Conservation (phyloP, 1,140 invertebrate genomes). For the Caenorhabditis remanei region DNA sequence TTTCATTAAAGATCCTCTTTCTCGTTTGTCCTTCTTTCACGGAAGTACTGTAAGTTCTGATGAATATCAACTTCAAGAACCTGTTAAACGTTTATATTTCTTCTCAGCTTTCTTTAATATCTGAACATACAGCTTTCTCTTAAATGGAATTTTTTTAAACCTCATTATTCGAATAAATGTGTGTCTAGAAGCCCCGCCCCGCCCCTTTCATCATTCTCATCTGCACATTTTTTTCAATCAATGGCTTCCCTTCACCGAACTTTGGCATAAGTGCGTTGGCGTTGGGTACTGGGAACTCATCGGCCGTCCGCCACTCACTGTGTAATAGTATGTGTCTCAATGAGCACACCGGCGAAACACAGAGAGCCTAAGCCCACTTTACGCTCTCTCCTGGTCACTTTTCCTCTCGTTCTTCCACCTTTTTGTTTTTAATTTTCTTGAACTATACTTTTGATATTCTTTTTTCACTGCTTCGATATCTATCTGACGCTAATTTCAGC, state of each 20-base stretch:
- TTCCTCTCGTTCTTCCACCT: conserved; percentile 31
- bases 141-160: too few species aligned
- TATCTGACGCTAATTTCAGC: neutral
- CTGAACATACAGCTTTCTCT: too few species aligned
- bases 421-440: neutral
- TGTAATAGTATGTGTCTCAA: conserved; percentile 52
- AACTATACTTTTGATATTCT: neutral
- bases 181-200: too few species aligned
- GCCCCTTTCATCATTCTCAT: neutral
- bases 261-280: conserved; percentile 51
- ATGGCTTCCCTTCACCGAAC: neutral
- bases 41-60: too few species aligned
- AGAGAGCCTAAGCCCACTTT: conserved; percentile 28
- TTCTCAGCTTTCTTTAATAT: too few species aligned
- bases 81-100: too few species aligned
- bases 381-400: conserved; percentile 32
- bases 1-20: too few species aligned
- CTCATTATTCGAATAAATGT: too few species aligned
- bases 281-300: conserved; percentile 16
- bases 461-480: neutral
- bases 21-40: too few species aligned
- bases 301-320: conserved; percentile 3
- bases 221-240: neutral
- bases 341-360: conserved; percentile 9
- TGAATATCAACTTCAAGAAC: too few species aligned